These are phyloP conservation scores for Polia nebulosa DNA, from an alignment of 2,888 invertebrate genomes.

Conservation along the genomic window DNA sequence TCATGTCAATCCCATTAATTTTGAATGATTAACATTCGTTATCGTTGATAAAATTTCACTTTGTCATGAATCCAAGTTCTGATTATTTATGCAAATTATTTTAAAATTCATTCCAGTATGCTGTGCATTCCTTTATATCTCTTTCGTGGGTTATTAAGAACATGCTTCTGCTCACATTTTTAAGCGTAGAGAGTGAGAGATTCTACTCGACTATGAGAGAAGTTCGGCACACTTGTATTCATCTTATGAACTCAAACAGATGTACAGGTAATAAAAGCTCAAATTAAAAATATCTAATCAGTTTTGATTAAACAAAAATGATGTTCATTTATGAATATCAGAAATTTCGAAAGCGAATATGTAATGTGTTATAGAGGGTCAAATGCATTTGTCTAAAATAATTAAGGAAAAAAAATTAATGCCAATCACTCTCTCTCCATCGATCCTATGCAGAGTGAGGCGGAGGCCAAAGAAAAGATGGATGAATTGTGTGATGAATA, in stretches of 20 bases:
- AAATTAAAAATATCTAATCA: not conserved
- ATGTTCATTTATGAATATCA: no score
- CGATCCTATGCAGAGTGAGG: not conserved
- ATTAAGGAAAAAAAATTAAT: no score
- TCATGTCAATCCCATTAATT: no score
- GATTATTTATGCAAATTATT: no score
- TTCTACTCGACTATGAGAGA: constrained; percentile 26
- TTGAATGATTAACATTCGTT: not conserved
- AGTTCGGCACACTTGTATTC: constrained; percentile 5
- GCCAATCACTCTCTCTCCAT: no score
- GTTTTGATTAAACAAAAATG: no score
- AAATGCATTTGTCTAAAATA: not conserved
- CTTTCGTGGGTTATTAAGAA: constrained; percentile 5
- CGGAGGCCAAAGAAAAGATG: not conserved
- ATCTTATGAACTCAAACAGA: not conserved
- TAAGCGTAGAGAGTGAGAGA: constrained; percentile 16
- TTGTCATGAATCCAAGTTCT: not conserved
- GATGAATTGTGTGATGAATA: not conserved
- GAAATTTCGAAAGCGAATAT: no score
- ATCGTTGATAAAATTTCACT: not conserved
- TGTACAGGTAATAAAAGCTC: constrained; percentile 3
- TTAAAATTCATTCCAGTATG: not conserved
- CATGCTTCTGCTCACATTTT: not conserved
- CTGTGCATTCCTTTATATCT: not conserved
- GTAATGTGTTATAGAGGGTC: no score